phyloP scores from a whole-genome alignment of 2,797 vertebrate species.

The Coregonus ussuriensis region DNA sequence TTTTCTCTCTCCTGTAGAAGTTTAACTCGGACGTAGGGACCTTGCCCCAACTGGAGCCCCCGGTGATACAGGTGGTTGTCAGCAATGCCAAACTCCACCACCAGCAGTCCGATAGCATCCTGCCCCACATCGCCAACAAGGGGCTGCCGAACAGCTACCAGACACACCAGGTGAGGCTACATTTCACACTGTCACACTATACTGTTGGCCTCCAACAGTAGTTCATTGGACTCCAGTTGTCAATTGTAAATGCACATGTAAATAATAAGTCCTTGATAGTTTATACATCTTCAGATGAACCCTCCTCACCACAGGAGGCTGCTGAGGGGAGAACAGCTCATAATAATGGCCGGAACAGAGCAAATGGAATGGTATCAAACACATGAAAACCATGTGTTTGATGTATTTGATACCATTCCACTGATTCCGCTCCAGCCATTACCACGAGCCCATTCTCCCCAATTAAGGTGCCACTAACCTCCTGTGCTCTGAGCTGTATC shows the following conservation, averaged over 20 bases:
- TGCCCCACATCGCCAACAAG: constrained; percentile 80
- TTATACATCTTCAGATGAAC: background rate
- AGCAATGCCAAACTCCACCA: constrained; percentile 80
- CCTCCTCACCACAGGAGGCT: too few species aligned
- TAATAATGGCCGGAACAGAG: too few species aligned
- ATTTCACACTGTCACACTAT: background rate
- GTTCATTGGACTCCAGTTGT: background rate
- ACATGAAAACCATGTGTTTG: too few species aligned
- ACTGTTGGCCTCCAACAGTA: constrained; percentile 2
- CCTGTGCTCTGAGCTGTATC: background rate
- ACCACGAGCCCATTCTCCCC: too few species aligned
- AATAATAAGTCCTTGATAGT: background rate
- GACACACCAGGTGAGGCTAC: constrained; percentile 62
- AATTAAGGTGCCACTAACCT: too few species aligned
- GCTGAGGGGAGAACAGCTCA: too few species aligned
- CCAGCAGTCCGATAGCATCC: constrained; percentile 74
- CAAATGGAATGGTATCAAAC: too few species aligned
- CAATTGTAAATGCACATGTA: background rate
- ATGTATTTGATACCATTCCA: too few species aligned
- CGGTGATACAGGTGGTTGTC: constrained; percentile 78
- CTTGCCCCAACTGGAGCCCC: constrained; percentile 78
- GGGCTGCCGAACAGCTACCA: constrained; percentile 72
- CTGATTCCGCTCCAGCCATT: too few species aligned
- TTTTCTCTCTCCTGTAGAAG: constrained; percentile 61
- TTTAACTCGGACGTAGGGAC: constrained; percentile 67